Base-by-base conservation (phyloP, 2,797 vertebrate species). In the Acropternis orthonyx region DNA sequence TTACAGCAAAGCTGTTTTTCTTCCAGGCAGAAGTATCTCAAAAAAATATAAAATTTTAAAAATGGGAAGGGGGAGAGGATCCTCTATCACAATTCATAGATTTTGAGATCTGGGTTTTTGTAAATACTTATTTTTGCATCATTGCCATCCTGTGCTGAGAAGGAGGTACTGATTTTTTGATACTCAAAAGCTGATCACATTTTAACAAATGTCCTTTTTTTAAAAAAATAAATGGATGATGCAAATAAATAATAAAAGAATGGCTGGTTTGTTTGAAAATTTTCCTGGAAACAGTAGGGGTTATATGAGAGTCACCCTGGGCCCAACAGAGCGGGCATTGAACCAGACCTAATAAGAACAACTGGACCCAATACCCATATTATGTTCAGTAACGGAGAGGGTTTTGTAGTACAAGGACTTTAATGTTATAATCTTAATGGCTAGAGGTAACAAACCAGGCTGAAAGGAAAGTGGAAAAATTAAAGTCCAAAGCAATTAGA, bases 331-430 rank as follows among this genome's bases (percentile, higher is more conserved):
- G 93, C 1, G 0, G 63, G 77, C 83, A 88, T 73, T 96, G 92
- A 95, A 90, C 80, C 86, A 93, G 59, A 88, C 68, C 88, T 94
- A 76, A 68, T 90, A 94, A 75, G 93, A 97, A 88, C 89, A 89
- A 96, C 85, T 92, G 90, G 85, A 88, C 85, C 92, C 30, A 81
- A 62, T 55, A 69, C 54, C 37, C 43, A 3, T 66, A 63, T 95
- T 94, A 78, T 90, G 58, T 92, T 80, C 82, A 81, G 43, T 90
- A 75, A 81, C 1, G 26, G 68, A 83, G 37, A 15, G 1, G 8
- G 1, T 3, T 58, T 75, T 91, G 66, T 90, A 56, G 55, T 79
- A 93, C 71, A 90, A 92, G 59, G 63, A 43, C 83, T 96, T 88
- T 56, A 76, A 91, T 93, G 91, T 92, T 95, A 67, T 84, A 56